Percentiles rank a stretch among this genome's conserved stretches.
phyloP scores from a whole-genome alignment of 2,797 vertebrate species.

The Ceryle rudis region DNA sequence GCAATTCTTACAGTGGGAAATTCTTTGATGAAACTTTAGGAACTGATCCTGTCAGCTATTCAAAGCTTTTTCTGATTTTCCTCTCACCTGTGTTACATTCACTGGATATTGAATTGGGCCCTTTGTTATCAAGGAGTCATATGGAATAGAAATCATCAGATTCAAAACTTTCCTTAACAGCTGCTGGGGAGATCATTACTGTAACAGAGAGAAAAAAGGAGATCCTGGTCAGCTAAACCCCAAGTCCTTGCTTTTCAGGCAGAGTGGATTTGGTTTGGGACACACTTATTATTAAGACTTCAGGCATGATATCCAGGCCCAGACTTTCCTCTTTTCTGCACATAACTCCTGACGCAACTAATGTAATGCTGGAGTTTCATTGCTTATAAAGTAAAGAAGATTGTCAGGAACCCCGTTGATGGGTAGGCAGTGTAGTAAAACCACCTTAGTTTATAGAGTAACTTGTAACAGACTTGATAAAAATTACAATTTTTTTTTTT shows the following conservation, averaged over 20 bases:
- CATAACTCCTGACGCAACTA: background rate
- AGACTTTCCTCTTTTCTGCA: background rate
- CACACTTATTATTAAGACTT: background rate
- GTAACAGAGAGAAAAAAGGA: background rate
- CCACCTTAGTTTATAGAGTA: background rate
- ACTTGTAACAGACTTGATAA: background rate
- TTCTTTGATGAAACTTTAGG: background rate
- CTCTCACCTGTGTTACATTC: background rate
- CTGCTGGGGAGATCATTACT: background rate
- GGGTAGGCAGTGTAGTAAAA: background rate
- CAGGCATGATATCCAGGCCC: background rate
- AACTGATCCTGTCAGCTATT: background rate
- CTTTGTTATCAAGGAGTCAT: background rate
- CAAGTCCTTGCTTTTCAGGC: background rate
- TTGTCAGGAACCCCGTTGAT: background rate
- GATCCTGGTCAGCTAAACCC: background rate
- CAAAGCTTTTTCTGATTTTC: slow-evolving; percentile 10
- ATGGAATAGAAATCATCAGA: background rate
- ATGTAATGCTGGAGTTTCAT: background rate
- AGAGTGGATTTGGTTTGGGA: background rate
- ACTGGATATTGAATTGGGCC: background rate
- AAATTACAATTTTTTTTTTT: background rate
- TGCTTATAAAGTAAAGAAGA: background rate
- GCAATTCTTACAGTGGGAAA: background rate
- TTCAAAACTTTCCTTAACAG: background rate